Evolutionary conservation across 2,888 invertebrate species (phyloP).

Genomic region (Aethes cnicana): DNA sequence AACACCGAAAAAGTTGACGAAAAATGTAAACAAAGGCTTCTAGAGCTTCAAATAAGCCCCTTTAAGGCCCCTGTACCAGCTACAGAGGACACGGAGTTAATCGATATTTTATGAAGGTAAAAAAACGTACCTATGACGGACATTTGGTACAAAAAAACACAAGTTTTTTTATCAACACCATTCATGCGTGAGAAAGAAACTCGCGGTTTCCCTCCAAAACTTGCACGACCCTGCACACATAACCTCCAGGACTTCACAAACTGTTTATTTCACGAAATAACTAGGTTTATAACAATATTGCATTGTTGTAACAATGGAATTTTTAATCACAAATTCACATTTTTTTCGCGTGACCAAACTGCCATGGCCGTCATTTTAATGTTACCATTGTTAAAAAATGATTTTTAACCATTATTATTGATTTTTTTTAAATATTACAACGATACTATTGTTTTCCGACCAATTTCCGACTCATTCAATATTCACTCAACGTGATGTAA

Average conservation of each 20-base stretch:
- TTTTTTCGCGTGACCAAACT: slow-evolving; percentile 59
- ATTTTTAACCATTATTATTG: slow-evolving; percentile 29
- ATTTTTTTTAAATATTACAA: slow-evolving; percentile 27
- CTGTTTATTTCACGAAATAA: slow-evolving; percentile 26
- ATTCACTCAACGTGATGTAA: neutral
- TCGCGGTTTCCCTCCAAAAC: slow-evolving; percentile 35
- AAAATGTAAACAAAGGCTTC: slow-evolving; percentile 27
- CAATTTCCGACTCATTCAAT: neutral
- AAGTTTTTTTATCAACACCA: slow-evolving; percentile 51
- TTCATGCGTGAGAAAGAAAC: slow-evolving; percentile 32
- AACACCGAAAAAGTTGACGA: slow-evolving; percentile 13
- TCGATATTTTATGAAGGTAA: slow-evolving; percentile 59
- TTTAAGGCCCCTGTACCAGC: slow-evolving; percentile 34
- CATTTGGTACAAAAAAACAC: slow-evolving; percentile 54
- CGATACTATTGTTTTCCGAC: slow-evolving; percentile 11
- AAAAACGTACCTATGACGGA: slow-evolving; percentile 54
- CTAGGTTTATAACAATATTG: slow-evolving; percentile 39
- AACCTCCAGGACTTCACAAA: slow-evolving; percentile 23
- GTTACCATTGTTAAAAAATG: slow-evolving; percentile 45
- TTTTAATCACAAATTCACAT: slow-evolving; percentile 49
- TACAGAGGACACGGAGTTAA: slow-evolving; percentile 44
- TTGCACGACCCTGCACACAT: slow-evolving; percentile 28
- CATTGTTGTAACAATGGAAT: slow-evolving; percentile 43
- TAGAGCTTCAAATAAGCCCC: slow-evolving; percentile 33
- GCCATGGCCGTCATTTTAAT: slow-evolving; percentile 55